phyloP scores from a whole-genome alignment of 2,113 vertebrate genomes.

The Martes martes region DNA sequence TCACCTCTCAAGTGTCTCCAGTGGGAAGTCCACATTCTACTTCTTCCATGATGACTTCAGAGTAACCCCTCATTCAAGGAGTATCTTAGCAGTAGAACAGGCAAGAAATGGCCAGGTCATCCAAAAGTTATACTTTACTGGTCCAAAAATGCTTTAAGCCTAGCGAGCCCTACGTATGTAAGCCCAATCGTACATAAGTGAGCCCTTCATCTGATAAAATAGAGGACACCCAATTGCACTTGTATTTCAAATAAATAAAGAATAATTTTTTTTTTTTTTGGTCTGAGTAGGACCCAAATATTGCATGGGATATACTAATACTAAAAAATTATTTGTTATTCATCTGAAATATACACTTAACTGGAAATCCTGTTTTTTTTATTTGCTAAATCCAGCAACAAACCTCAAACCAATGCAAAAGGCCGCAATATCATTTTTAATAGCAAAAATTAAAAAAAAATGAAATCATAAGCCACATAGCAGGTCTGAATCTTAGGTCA shows the following conservation, averaged over 20 bases:
- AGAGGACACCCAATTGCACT: neutral
- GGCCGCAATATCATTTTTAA: neutral
- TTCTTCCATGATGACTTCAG: neutral
- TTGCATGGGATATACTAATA: neutral
- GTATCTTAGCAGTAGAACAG: neutral
- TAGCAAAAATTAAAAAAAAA: neutral
- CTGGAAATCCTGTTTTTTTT: neutral
- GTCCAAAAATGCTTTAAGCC: neutral
- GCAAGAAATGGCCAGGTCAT: neutral
- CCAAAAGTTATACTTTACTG: neutral
- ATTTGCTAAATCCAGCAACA: neutral
- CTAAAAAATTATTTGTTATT: neutral
- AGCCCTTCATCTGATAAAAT: neutral
- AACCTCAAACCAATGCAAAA: neutral
- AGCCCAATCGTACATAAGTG: too few relatives aligned
- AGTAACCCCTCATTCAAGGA: neutral
- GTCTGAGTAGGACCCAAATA: neutral
- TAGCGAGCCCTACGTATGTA: neutral
- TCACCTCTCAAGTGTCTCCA: neutral
- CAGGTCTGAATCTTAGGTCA: neutral
- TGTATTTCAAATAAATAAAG: neutral
- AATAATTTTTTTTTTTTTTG: neutral
- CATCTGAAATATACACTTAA: conserved; percentile 25
- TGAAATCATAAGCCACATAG: neutral
- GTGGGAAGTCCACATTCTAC: neutral